These are phyloP conservation scores for Alsophila aescularia DNA, from an alignment of 2,888 invertebrate species.

Conservation along the genomic window DNA sequence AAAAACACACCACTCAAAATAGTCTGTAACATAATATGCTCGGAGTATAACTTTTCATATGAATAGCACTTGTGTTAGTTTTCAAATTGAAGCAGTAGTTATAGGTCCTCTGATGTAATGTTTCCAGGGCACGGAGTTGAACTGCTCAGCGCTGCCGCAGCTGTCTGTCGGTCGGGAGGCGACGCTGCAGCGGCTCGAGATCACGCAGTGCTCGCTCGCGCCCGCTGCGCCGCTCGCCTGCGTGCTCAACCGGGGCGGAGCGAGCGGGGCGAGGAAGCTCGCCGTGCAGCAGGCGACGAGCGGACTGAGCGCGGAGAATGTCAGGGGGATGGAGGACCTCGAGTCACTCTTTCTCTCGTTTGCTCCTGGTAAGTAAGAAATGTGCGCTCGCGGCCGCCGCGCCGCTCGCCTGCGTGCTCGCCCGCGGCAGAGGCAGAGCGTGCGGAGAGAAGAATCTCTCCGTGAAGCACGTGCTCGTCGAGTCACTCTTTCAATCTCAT, in stretches of 20 bases:
- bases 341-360: not conserved
- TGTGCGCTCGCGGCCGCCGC: no score
- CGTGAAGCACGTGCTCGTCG: no score
- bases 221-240: slow-evolving; percentile 13
- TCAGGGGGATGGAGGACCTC: slow-evolving; percentile 14
- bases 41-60: no score
- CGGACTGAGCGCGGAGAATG: slow-evolving; percentile 5
- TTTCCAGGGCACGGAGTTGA: not conserved
- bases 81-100: not conserved
- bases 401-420: no score
- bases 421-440: no score
- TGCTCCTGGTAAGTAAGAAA: not conserved
- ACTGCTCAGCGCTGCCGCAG: slow-evolving; percentile 5
- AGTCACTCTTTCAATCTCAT: no score
- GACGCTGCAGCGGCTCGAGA: slow-evolving; percentile 5
- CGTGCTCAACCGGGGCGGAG: not conserved
- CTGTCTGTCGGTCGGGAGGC: slow-evolving; percentile 9
- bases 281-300: not conserved
- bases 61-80: no score
- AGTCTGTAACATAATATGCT: no score
- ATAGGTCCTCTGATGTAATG: not conserved
- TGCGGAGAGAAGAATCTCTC: no score
- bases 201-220: slow-evolving; percentile 17
- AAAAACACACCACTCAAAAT: no score
- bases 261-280: slow-evolving; percentile 9